Base-by-base conservation (phyloP, 2,113 vertebrate genomes). In the Menidia beryllina region DNA sequence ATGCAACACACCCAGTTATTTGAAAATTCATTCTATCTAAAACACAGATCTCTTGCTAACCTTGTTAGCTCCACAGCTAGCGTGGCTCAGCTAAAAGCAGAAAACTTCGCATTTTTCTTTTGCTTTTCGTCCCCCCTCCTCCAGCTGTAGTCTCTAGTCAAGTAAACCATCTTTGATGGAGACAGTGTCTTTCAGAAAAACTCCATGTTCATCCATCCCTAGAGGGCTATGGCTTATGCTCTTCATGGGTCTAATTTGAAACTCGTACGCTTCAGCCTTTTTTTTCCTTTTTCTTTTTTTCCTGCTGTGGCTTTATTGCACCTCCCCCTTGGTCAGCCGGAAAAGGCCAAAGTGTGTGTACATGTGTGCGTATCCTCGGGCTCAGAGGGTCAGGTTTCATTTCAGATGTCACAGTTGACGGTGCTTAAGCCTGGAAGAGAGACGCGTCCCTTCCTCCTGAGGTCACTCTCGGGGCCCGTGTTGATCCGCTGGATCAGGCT, bases 401-500 rank as follows among this genome's bases (percentile, higher is more conserved):
- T 19, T 90, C 86, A 92, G 66, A 88, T 73, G 72, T 90, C 87
- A 87, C 98, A 99, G 84, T 86, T 85, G 59, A 96, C 54, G 20
- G 95, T 92, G 84, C 86, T 94, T 75, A 99, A 94, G 36, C 98
- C 98, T 0, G 96, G 97, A 59, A 99, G 93, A 43, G 95, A 95
- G 56, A 96, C 95, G 55, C 96, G 96, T 4, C 98, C 98, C 83
- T 96, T 98, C 19, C 69, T 91, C 59, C 93, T 90, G 12, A 99
- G 92, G 83, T 98, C 97, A 0, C 88, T 91, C 84, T 93, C 93
- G 0, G 94, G 80, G 27, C 97, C 96, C 0, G 61, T 88, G 92
- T 99, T 98, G 86, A 99, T 94, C 51, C 95, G 93, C 86, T 96
- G 96, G 72, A 99, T 91, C 81, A 99, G 89, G 23, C 95, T 94